phyloP scores from a whole-genome alignment of 2,113 vertebrate genomes.

The Syrmaticus mikado region DNA sequence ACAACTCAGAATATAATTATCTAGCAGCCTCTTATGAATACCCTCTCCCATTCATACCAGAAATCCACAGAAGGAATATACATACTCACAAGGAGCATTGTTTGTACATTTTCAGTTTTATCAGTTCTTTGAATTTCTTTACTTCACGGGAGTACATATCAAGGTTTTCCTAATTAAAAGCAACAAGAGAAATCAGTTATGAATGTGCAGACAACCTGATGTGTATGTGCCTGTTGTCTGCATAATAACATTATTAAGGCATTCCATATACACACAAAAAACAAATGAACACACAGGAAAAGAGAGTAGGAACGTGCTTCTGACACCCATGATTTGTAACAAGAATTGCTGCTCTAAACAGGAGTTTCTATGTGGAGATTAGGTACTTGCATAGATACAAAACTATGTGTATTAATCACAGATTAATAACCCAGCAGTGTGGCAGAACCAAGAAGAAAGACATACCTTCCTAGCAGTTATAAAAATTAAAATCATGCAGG shows the following conservation, averaged over 20 bases:
- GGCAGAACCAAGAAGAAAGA: neutral
- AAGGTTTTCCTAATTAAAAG: conserved; percentile 74
- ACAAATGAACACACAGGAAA: neutral
- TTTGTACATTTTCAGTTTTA: conserved; percentile 82
- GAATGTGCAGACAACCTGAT: neutral
- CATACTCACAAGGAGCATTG: conserved; percentile 70
- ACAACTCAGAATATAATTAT: too few relatives aligned
- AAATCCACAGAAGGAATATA: neutral
- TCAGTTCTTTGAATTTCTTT: conserved; percentile 74
- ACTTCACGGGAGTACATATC: conserved; percentile 79
- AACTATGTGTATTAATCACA: neutral
- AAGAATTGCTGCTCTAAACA: neutral
- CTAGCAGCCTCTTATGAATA: too few relatives aligned
- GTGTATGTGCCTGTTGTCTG: too few relatives aligned
- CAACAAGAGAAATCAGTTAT: neutral
- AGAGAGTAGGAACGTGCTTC: neutral
- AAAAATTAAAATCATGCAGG: neutral
- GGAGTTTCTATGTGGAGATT: neutral
- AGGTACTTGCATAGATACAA: neutral
- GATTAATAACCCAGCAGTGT: neutral
- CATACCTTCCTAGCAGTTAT: neutral
- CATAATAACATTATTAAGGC: too few relatives aligned
- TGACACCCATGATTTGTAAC: neutral
- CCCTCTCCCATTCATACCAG: neutral
- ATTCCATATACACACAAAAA: neutral